These are phyloP conservation scores for Lophius americanus DNA, from an alignment of 2,797 vertebrate species.

Conservation along the genomic window DNA sequence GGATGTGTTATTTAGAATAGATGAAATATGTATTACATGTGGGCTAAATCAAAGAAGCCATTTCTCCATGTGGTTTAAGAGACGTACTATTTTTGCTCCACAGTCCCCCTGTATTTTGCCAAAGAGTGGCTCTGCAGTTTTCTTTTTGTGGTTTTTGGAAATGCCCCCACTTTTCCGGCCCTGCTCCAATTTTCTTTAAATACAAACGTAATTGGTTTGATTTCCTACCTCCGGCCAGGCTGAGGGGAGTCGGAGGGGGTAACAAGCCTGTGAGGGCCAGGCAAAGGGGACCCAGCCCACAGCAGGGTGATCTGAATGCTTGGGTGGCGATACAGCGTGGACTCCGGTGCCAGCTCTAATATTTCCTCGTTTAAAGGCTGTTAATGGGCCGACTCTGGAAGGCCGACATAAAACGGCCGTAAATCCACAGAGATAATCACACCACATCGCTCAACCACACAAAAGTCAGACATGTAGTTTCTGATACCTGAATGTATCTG, in stretches of 20 bases:
- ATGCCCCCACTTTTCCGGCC: constrained; percentile 79
- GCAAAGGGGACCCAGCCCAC: constrained; percentile 59
- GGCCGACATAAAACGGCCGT: constrained; percentile 61
- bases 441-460: constrained; percentile 14
- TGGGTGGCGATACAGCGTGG: constrained; percentile 72
- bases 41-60: constrained; percentile 23
- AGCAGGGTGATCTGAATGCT: constrained; percentile 56
- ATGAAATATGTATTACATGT: not conserved
- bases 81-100: constrained; percentile 23
- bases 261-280: constrained; percentile 44
- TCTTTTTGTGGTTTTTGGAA: constrained; percentile 77
- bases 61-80: constrained; percentile 30
- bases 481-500: constrained; percentile 42
- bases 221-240: constrained; percentile 81
- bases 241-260: constrained; percentile 15
- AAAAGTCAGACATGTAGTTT: constrained; percentile 22
- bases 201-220: constrained; percentile 83
- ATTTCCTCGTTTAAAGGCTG: constrained; percentile 67
- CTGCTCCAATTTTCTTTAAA: constrained; percentile 84
- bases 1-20: constrained; percentile 28
- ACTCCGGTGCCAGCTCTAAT: constrained; percentile 38
- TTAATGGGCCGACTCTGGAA: constrained; percentile 71
- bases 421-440: constrained; percentile 42
- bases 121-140: constrained; percentile 63
- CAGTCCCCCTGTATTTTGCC: constrained; percentile 46